These are phyloP conservation scores for Myotis lucifugus DNA, from an alignment of 2,113 vertebrate genomes.

Conservation along the genomic window DNA sequence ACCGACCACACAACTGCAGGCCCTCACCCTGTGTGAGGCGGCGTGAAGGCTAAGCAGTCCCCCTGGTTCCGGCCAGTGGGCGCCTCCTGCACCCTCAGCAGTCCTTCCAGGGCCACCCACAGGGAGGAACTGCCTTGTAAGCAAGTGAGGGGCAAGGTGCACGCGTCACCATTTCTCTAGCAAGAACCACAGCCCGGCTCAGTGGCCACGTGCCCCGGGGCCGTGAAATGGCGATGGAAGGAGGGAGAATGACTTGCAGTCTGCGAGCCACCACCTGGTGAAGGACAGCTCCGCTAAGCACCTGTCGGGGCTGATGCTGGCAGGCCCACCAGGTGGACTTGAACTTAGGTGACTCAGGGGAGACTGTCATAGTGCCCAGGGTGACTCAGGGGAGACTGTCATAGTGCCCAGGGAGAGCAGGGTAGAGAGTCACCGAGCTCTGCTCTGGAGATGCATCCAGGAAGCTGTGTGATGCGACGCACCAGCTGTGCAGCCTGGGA, in stretches of 20 bases:
- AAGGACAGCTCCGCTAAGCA: background rate
- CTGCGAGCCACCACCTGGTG: fast-evolving
- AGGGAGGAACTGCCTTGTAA: background rate
- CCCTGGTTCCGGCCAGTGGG: background rate
- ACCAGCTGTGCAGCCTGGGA: background rate
- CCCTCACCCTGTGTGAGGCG: background rate
- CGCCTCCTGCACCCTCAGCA: background rate
- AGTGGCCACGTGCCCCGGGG: fast-evolving
- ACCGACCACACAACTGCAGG: background rate
- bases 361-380: background rate
- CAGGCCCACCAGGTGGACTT: background rate
- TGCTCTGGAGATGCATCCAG: background rate
- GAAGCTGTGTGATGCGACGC: background rate
- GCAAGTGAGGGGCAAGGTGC: background rate
- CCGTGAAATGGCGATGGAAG: fast-evolving
- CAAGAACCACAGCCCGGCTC: background rate
- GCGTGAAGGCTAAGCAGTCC: background rate
- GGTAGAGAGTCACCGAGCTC: background rate
- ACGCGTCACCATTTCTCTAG: background rate
- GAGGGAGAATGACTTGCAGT: fast-evolving
- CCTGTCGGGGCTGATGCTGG: fast-evolving
- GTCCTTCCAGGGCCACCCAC: background rate
- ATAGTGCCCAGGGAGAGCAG: background rate
- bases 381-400: background rate
- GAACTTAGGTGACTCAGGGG: background rate